Base-by-base conservation (phyloP, 2,113 vertebrate genomes). In the Tachysurus vachellii region DNA sequence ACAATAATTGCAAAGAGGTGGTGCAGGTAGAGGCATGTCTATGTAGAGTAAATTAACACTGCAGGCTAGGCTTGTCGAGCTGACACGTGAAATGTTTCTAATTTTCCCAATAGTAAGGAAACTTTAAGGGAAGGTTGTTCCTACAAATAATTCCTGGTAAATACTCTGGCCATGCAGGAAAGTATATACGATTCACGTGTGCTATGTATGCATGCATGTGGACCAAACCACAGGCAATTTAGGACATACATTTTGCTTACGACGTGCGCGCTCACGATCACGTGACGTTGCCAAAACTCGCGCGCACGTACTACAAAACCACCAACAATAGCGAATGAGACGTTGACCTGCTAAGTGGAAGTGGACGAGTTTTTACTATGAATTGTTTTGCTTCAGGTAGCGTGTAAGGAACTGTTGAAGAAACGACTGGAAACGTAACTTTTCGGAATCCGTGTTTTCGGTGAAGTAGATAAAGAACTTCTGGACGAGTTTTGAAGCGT, bases 251-350 rank as follows among this genome's bases (percentile, higher is more conserved):
- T n/a, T 64, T 2, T 2, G 17, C 16, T 26, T 50, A 19, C 12
- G 21, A 57, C 90, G 89, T 89, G 90, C 89, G 84, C 84, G 88
- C 70, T 84, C 71, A 53, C 82, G 62, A 42, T 2, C 47, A 64
- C 19, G 54, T 85, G 9, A 71, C 76, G 44, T 68, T 56, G 59
- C 19, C 17, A 76, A 59, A 31, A n/a, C 68, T n/a, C 50, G 47
- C 71, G 86, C 57, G 85, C 82, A 84, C 87, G 89, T 61, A 86
- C 16, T 61, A 26, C 42, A 5, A 73, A n/a, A 28, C n/a, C 21
- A 53, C n/a, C 66, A 57, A 59, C 62, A 31, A 11, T 13, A 8
- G 64, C 73, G 70, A 57, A 4, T 14, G 81, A 57, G 59, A 11
- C 59, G 66, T 70, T 47, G 70, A 42, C 16, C 31, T 62, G 75